Evolutionary conservation across 2,797 vertebrate genomes (phyloP), one percentile per base, ranked within the genome.

Genomic region (Halcyon chelicuti): DNA sequence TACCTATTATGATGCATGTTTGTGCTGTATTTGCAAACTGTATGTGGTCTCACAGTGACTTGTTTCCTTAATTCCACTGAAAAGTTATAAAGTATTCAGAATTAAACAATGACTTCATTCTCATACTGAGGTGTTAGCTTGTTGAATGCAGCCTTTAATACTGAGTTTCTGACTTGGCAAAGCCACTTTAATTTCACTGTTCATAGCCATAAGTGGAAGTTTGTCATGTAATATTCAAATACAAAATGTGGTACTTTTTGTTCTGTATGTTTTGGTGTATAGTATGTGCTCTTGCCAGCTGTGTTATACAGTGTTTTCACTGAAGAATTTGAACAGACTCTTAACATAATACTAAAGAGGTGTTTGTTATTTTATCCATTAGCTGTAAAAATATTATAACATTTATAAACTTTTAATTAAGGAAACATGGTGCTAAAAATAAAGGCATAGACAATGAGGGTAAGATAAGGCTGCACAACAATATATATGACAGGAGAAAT

Each of bases 81-180:
- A 76, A 96, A 97, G 86, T 96, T 97, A 80, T 96, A 94, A 90
- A 97, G 93, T 94, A 94, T 35, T 82, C 91, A 82, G 86, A 84
- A 85, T 75, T 95, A 79, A 88, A 96, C 97, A 98, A 91, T 96
- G 94, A 67, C 87, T 94, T 74, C 78, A 88, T 98, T 98, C 93
- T 98, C 62, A 44, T 91, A 4, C 71, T n/a, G 83, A 98, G 95
- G 96, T 97, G 96, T 97, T 97, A 95, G 95, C 90, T 96, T 97
- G 88, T 97, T 96, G 95, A 98, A 98, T 98, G 96, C 88, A 88
- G 68, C 80, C 95, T 97, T 98, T 98, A 96, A 95, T 94, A 96
- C 63, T 39, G 54, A 47, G 40, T 94, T 97, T 97, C 92, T 93
- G 86, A 76, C 73, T 93, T 97, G 94, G 94, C 92, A 97, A 97